A percentile compares a stretch with the other conserved stretches of the same genome.
Evolutionary conservation across 2,797 vertebrate genomes (phyloP).

Genomic region (Hirundo rustica): DNA sequence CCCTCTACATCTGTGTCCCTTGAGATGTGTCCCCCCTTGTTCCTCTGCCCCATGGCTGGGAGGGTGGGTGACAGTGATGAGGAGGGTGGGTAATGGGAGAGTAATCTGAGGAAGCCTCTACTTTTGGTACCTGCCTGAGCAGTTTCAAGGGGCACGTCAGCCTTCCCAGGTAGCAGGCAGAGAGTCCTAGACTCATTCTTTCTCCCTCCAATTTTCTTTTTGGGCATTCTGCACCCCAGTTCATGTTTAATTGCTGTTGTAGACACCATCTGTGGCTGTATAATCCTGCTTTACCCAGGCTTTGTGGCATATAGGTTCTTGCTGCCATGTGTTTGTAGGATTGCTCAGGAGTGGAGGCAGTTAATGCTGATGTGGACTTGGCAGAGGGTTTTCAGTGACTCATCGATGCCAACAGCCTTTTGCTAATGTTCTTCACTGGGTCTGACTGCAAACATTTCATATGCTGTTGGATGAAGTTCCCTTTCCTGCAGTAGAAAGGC

Average conservation of each 20-base stretch:
- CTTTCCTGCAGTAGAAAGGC: slow-evolving; percentile 31
- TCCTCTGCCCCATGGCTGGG: neutral
- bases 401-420: slow-evolving; percentile 38
- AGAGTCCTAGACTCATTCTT: neutral
- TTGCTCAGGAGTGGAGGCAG: neutral
- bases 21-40: neutral
- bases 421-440: slow-evolving; percentile 25
- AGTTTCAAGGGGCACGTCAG: neutral
- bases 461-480: slow-evolving; percentile 40
- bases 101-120: neutral
- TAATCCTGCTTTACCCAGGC: neutral
- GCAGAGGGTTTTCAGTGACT: slow-evolving; percentile 35
- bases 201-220: neutral
- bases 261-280: neutral
- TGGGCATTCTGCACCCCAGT: neutral
- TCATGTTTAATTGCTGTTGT: neutral
- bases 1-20: neutral
- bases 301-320: neutral
- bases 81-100: neutral
- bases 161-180: neutral
- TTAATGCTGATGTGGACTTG: slow-evolving; percentile 52
- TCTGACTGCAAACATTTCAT: slow-evolving; percentile 40
- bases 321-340: neutral
- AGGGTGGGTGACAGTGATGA: neutral
- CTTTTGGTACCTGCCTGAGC: neutral